These are phyloP conservation scores for Lordiphosa fenestrarum DNA, from an alignment of 2,888 invertebrate species.

Conservation along the genomic window DNA sequence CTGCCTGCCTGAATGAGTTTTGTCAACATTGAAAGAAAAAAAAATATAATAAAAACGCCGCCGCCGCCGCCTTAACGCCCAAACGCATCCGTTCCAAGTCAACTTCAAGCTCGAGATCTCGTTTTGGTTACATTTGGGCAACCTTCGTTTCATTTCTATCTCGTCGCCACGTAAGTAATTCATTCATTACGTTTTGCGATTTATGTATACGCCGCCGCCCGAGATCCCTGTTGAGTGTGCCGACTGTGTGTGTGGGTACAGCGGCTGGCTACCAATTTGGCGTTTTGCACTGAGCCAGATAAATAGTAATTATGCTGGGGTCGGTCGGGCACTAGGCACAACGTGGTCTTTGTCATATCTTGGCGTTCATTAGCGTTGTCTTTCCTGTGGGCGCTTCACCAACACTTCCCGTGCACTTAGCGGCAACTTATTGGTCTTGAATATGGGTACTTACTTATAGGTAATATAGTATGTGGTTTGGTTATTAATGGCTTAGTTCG, in stretches of 20 bases:
- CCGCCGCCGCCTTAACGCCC: constrained; percentile 55
- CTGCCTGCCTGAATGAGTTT: constrained; percentile 68
- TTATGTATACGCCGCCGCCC: constrained; percentile 53
- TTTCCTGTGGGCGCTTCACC: constrained; percentile 58
- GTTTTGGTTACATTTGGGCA: constrained; percentile 58
- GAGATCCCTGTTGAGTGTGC: constrained; percentile 19
- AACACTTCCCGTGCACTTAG: constrained; percentile 43
- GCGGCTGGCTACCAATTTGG: constrained; percentile 65
- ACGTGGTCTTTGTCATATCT: constrained; percentile 63
- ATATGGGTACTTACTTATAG: constrained; percentile 43
- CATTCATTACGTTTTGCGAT: constrained; percentile 73
- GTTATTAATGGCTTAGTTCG: constrained; percentile 57
- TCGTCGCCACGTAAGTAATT: constrained; percentile 43
- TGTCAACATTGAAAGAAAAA: constrained; percentile 60
- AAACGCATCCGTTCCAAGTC: constrained; percentile 66
- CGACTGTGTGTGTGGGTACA: constrained; percentile 58
- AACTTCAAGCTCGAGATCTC: constrained; percentile 40
- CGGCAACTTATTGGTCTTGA: constrained; percentile 58
- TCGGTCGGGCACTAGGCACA: constrained; percentile 39
- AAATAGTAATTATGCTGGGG: constrained; percentile 70
- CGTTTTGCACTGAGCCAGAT: constrained; percentile 59
- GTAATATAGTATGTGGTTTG: constrained; percentile 15
- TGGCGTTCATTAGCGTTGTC: constrained; percentile 63
- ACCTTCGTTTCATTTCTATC: constrained; percentile 54
- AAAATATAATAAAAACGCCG: constrained; percentile 28